phyloP scores from a whole-genome alignment of 2,113 vertebrate genomes.

The Esox niger region DNA sequence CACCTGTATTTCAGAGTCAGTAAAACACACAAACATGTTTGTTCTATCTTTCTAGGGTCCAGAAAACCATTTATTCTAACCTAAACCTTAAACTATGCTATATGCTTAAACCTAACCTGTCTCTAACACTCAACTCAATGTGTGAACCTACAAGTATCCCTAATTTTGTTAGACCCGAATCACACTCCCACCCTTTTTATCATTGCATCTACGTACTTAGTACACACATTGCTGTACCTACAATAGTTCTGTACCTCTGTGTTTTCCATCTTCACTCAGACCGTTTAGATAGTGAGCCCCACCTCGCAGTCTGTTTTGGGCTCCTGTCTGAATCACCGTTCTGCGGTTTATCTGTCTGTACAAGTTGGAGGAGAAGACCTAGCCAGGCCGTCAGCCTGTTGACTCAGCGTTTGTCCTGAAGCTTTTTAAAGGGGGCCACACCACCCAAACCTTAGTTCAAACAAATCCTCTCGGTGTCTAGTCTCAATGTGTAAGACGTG shows the following conservation, averaged over 20 bases:
- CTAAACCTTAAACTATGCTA: no score
- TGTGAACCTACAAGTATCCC: no score
- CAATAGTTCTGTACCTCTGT: no score
- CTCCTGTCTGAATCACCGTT: conserved; percentile 7
- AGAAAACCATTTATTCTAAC: no score
- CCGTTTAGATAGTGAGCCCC: not conserved
- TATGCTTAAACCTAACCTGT: no score
- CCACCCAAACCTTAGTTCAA: conserved; percentile 24
- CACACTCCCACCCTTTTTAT: no score
- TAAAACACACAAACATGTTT: not conserved
- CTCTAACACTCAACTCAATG: no score
- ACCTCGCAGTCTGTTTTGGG: not conserved
- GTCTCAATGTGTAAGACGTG: conserved; percentile 15
- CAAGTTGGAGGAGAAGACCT: conserved; percentile 24
- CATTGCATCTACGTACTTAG: no score
- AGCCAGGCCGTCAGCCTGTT: not conserved
- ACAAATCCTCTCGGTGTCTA: conserved; percentile 18
- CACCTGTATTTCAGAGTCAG: not conserved
- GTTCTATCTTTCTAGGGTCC: not conserved
- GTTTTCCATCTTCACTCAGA: no score
- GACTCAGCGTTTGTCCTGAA: conserved; percentile 10
- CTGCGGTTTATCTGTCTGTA: conserved; percentile 20
- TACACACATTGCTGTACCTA: no score
- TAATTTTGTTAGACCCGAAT: no score
- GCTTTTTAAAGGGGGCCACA: conserved; percentile 12